Conservation (phyloP, 2,113 vertebrate species). For the Meleagris gallopavo region DNA sequence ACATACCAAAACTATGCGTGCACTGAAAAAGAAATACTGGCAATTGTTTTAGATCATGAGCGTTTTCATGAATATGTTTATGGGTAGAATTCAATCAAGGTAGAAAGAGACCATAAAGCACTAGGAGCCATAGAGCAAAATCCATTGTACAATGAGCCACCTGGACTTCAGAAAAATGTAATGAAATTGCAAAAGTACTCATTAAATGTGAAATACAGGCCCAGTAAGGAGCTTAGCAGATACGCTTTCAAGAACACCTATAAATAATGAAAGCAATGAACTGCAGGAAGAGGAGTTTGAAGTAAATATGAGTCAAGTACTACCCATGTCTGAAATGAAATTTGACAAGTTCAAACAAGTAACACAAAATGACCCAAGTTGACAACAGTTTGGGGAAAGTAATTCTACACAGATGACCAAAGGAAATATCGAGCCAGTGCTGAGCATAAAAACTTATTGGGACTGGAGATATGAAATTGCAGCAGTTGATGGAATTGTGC, state of each 20-base stretch:
- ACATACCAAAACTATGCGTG: background rate
- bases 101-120: constrained; percentile 58
- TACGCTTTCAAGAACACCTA: constrained; percentile 66
- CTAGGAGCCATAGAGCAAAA: constrained; percentile 38
- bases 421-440: constrained; percentile 32
- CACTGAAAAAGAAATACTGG: background rate
- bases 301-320: constrained; percentile 65
- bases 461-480: constrained; percentile 42
- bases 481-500: background rate
- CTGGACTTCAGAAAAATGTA: constrained; percentile 68
- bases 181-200: constrained; percentile 71
- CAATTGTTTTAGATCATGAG: constrained; percentile 39
- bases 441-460: constrained; percentile 48
- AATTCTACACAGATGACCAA: constrained; percentile 62
- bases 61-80: constrained; percentile 65
- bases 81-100: constrained; percentile 60
- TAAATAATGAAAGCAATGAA: constrained; percentile 72
- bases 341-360: constrained; percentile 71
- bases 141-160: constrained; percentile 68
- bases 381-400: constrained; percentile 61
- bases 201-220: constrained; percentile 72
- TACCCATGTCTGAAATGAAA: constrained; percentile 62
- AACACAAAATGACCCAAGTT: constrained; percentile 68
- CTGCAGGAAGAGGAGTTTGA: constrained; percentile 59
- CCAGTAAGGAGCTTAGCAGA: constrained; percentile 64